These are phyloP conservation scores for Nomada flava DNA, from an alignment of 2,888 invertebrate species.

Conservation along the genomic window DNA sequence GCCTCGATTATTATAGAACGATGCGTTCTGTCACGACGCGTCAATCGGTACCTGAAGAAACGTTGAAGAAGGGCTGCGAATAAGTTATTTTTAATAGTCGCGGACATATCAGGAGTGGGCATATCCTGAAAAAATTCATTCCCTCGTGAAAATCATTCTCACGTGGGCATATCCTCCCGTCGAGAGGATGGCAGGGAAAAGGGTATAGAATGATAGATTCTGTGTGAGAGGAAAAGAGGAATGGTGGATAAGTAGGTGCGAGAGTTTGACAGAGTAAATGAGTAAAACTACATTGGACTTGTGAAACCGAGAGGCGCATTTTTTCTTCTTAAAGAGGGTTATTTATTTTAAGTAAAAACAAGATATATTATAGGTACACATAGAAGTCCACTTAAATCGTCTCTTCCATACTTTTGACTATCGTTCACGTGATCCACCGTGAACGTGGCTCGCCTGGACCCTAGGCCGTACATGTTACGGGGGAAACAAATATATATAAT, in stretches of 20 bases:
- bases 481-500: conserved; percentile 31
- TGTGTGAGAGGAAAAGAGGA: neutral
- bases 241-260: neutral
- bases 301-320: conserved; percentile 68
- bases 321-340: conserved; percentile 71
- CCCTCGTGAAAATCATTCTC: conserved; percentile 32
- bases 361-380: conserved; percentile 69
- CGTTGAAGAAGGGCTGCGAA: conserved; percentile 74
- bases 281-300: conserved; percentile 38
- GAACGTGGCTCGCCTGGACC: conserved; percentile 44
- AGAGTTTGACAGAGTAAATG: conserved; percentile 13
- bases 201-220: conserved; percentile 9
- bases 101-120: conserved; percentile 81
- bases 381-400: conserved; percentile 74
- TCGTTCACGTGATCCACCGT: conserved; percentile 53
- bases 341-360: conserved; percentile 79
- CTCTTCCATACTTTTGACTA: conserved; percentile 78
- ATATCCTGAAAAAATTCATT: conserved; percentile 75
- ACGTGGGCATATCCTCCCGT: no score
- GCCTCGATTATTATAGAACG: conserved; percentile 36
- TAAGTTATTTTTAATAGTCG: conserved; percentile 67
- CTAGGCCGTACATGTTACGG: conserved; percentile 71
- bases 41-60: conserved; percentile 80
- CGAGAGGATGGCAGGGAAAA: conserved; percentile 27
- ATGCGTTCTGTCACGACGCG: conserved; percentile 69